phyloP scores from a whole-genome alignment of 1,140 invertebrate species.

The Liolophura sinensis region DNA sequence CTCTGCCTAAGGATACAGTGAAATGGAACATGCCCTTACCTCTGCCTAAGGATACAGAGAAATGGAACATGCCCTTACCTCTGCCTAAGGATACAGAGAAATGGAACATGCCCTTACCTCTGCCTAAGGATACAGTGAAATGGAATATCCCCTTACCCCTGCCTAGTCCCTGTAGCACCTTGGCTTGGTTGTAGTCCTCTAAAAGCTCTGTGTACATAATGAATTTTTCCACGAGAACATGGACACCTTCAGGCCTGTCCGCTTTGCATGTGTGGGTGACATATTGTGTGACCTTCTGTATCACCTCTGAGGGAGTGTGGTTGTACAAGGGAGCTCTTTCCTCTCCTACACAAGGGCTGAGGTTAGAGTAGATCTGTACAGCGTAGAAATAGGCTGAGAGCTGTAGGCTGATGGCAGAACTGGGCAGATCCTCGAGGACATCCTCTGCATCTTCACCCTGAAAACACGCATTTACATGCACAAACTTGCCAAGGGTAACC shows the following conservation, averaged over 20 bases:
- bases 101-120: too few relatives aligned
- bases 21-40: too few relatives aligned
- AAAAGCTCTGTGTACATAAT: slow-evolving; percentile 50
- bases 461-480: not conserved
- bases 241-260: slow-evolving; percentile 32
- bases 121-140: too few relatives aligned
- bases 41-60: too few relatives aligned
- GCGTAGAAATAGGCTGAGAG: slow-evolving; percentile 55
- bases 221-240: slow-evolving; percentile 32
- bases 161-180: slow-evolving; percentile 54
- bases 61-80: too few relatives aligned
- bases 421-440: slow-evolving; percentile 47
- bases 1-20: too few relatives aligned
- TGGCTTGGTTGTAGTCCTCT: slow-evolving; percentile 58
- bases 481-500: not conserved
- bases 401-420: slow-evolving; percentile 50
- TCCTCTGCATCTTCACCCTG: slow-evolving; percentile 40
- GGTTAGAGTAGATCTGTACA: slow-evolving; percentile 41
- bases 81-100: too few relatives aligned
- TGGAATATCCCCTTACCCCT: slow-evolving; percentile 36
- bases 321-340: slow-evolving; percentile 34
- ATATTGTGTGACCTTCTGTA: slow-evolving; percentile 31
- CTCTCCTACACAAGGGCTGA: slow-evolving; percentile 26
- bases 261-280: slow-evolving; percentile 22
- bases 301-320: slow-evolving; percentile 35